Evolutionary conservation across 2,888 invertebrate species (phyloP), one percentile per base, ranked within the genome.

Genomic region (Sipha maydis): DNA sequence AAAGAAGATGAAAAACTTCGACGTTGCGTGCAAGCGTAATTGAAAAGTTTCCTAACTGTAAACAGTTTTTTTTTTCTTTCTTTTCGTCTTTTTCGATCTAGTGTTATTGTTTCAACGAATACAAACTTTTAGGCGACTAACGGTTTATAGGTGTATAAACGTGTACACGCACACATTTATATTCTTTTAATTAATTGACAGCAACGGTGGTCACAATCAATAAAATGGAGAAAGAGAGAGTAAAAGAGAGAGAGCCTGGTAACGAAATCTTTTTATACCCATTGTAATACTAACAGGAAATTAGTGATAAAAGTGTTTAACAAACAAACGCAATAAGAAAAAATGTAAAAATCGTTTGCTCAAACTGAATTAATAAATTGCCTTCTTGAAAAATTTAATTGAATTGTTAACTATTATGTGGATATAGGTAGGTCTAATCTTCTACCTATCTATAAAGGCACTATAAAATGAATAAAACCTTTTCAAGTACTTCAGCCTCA

Each of bases 21-120:
- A 75, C 75, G n/a, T 88, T 48, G 88, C 88, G 82, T 88, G 88
- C 80, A 82, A 67, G 82, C 61, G 80, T 80, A 88, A 88, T 88
- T 88, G 88, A 88, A 88, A 88, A 88, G 88, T 88, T 88, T 75
- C 88, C 88, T 67, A 82, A 75, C 21, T 48, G 80, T 75, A 38
- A 38, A 80, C 78, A 25, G n/a, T n/a, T n/a, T 34, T 88, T 79
- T 34, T 67, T 34, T 41, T 28, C 38, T 71, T 86, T 71, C 73
- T 86, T 41, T 61, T 88, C 48, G 61, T 61, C 41, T 73, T 69
- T 84, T 79, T 67, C 82, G 48, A 75, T 88, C 31, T 61, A 41
- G 28, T 38, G 75, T 88, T 88, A 88, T 88, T 82, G 82, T 88
- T 88, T 88, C 48, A 31, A 31, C 61, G 82, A 88, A 48, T 61